phyloP scores from a whole-genome alignment of 2,113 vertebrate species.

The Raja brachyura region DNA sequence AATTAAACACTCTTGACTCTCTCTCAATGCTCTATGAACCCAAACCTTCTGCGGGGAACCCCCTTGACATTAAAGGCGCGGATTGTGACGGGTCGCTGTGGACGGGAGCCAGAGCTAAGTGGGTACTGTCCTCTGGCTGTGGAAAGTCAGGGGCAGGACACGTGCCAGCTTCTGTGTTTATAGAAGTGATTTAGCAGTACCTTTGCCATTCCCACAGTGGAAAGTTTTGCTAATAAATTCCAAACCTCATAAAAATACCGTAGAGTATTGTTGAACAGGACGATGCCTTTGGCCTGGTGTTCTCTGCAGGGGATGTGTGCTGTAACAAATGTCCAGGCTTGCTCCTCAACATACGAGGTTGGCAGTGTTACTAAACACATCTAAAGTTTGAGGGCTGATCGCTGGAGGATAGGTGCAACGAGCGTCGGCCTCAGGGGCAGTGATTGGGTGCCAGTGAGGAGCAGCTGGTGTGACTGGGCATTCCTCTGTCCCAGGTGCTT shows the following conservation, averaged over 20 bases:
- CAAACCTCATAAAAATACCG: neutral
- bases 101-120: too few relatives aligned
- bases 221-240: conserved; percentile 18
- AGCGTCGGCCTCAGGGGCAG: neutral
- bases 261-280: neutral
- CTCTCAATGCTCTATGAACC: too few relatives aligned
- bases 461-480: too few relatives aligned
- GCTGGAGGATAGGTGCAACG: neutral
- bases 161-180: neutral
- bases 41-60: too few relatives aligned
- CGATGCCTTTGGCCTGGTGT: neutral
- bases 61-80: too few relatives aligned
- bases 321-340: neutral
- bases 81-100: too few relatives aligned
- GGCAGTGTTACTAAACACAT: neutral
- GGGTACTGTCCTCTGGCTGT: too few relatives aligned
- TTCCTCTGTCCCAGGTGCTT: too few relatives aligned
- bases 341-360: neutral
- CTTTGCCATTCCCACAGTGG: neutral
- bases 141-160: neutral
- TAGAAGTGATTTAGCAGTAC: neutral
- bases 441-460: neutral
- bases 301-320: neutral
- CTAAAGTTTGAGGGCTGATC: neutral
- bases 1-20: too few relatives aligned